phyloP scores from a whole-genome alignment of 2,113 vertebrate species.

The Atrichornis clamosus region DNA sequence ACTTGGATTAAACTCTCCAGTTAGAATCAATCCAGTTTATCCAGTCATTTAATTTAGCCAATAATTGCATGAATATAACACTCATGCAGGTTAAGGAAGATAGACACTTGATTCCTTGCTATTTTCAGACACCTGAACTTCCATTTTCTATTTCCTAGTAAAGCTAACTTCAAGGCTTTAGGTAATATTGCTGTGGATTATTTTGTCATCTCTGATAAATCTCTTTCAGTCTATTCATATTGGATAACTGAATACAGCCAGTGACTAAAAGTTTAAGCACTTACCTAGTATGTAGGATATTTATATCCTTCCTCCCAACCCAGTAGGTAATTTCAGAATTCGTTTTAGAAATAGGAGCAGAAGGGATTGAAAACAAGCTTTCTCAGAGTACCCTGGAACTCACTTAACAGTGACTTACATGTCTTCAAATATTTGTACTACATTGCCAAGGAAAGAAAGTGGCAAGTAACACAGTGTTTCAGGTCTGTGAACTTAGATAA shows the following conservation, averaged over 20 bases:
- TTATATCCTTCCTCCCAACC: background rate
- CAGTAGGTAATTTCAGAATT: background rate
- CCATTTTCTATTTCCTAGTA: background rate
- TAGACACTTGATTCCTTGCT: background rate
- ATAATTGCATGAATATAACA: background rate
- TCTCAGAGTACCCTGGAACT: background rate
- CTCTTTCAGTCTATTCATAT: background rate
- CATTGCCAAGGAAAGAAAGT: background rate
- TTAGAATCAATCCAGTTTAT: background rate
- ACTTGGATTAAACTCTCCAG: background rate
- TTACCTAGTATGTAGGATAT: background rate
- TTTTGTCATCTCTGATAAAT: background rate
- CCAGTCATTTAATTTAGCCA: background rate
- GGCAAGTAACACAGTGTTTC: background rate
- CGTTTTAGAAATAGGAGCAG: background rate
- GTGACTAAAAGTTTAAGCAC: background rate
- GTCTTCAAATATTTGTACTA: background rate
- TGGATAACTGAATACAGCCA: background rate
- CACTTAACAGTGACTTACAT: background rate
- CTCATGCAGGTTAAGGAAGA: background rate
- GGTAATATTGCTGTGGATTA: background rate
- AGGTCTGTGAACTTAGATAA: background rate
- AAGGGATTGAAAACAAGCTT: background rate
- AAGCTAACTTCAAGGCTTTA: background rate
- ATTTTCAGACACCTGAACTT: background rate